phyloP scores from a whole-genome alignment of 2,113 vertebrate genomes.

The Nansenia antarctica region DNA sequence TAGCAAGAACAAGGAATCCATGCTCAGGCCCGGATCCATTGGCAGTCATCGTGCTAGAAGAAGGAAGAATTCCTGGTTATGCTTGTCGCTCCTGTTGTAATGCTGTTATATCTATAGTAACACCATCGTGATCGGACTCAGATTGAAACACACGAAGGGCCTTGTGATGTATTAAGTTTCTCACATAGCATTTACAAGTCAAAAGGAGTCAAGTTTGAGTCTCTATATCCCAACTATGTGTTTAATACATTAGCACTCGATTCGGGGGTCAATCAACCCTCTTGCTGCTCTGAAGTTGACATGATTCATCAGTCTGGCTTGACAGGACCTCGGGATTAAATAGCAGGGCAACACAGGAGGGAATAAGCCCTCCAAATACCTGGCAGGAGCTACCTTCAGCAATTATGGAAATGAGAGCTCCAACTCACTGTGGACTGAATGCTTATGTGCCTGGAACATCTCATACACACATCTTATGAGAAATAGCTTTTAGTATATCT shows the following conservation, averaged over 20 bases:
- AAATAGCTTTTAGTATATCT: too few relatives aligned
- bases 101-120: too few relatives aligned
- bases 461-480: background rate
- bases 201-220: conserved; percentile 35
- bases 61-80: too few relatives aligned
- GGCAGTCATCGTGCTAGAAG: too few relatives aligned
- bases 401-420: conserved; percentile 54
- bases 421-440: conserved; percentile 19
- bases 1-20: too few relatives aligned
- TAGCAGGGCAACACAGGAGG: conserved; percentile 47
- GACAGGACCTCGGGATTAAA: conserved; percentile 59
- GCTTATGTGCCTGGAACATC: conserved; percentile 11
- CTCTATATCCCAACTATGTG: conserved; percentile 18
- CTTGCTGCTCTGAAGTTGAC: conserved; percentile 51
- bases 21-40: too few relatives aligned
- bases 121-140: too few relatives aligned
- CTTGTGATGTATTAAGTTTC: background rate
- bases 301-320: conserved; percentile 62
- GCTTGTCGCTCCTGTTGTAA: too few relatives aligned
- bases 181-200: conserved; percentile 14
- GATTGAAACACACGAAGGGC: background rate
- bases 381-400: conserved; percentile 42
- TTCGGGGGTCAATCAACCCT: conserved; percentile 50
- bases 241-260: conserved; percentile 44
- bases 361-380: conserved; percentile 52